Base-by-base conservation (phyloP, 2,888 invertebrate genomes). In the Julus scanicus region DNA sequence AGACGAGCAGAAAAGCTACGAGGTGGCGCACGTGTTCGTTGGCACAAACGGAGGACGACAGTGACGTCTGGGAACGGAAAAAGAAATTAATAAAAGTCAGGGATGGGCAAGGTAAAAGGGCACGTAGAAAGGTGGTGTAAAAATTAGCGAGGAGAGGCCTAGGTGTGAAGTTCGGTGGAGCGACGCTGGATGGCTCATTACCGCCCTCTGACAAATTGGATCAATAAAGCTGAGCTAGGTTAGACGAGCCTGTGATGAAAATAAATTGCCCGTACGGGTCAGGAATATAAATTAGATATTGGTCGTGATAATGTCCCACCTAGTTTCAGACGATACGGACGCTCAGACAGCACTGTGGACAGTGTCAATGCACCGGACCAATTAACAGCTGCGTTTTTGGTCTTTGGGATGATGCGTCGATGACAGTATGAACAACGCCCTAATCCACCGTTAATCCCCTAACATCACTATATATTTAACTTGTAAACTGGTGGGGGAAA, bases 171-270 rank as follows among this genome's bases (percentile, higher is more conserved):
- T 29, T 71, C 29, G 53, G 53, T 53, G 53, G 53, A 53, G 53
- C 53, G 53, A 11, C 71, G 5, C 44, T 44, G 44, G 71, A 71
- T 63, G 71, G 71, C 71, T 71, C 71, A 71, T 71, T 71, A 71
- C 71, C 29, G 71, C 29, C 71, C 71, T 71, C 71, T 71, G 71
- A 71, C 71, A 71, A 71, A 71, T 71, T 71, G 71, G 71, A 71
- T 71, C 71, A 71, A 71, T 71, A 71, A 71, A 71, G 29, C 29
- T 71, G 71, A 71, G 71, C 71, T 71, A 29, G 71, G 71, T 29
- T 71, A 71, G 71, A 71, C 71, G 71, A 71, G 71, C 71, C 29
- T 71, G 71, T 71, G 71, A 71, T 71, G 71, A 71, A 29, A 71
- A 71, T 71, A 71, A 71, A 71, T 71, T 71, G 71, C 71, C 71